phyloP scores from a whole-genome alignment of 2,888 invertebrate species.

The Atethmia centrago region DNA sequence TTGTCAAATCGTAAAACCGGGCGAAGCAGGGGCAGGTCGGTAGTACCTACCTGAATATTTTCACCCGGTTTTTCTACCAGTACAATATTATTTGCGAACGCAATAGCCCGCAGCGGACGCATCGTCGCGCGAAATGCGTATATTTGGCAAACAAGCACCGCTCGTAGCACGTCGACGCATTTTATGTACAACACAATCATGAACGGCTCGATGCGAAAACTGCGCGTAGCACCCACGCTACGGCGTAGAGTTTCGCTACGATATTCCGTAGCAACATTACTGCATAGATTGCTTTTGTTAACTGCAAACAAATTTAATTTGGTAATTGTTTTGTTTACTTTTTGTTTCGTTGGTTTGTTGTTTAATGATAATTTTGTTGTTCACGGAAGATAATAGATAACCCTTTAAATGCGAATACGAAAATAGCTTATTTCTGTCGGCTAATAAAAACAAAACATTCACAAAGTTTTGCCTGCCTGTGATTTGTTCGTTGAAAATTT shows the following conservation, averaged over 20 bases:
- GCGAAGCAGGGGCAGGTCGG: background rate
- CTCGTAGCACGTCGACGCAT: constrained; percentile 18
- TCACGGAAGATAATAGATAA: background rate
- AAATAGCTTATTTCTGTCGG: background rate
- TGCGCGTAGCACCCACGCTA: constrained; percentile 37
- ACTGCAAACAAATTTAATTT: constrained; percentile 28
- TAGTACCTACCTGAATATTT: constrained; percentile 17
- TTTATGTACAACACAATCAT: constrained; percentile 37
- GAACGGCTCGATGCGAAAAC: constrained; percentile 10
- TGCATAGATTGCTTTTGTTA: constrained; percentile 19
- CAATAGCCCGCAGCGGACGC: constrained; percentile 34
- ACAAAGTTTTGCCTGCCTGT: background rate
- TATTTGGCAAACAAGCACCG: constrained; percentile 33
- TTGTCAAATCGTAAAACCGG: too few relatives aligned
- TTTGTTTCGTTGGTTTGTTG: constrained; percentile 13
- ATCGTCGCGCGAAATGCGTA: constrained; percentile 31
- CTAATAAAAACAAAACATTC: background rate
- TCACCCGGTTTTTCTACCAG: constrained; percentile 8
- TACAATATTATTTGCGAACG: constrained; percentile 30
- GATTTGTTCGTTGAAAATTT: background rate
- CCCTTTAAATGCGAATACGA: background rate
- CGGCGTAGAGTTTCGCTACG: constrained; percentile 46
- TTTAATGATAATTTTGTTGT: constrained; percentile 10
- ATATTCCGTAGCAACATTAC: constrained; percentile 36
- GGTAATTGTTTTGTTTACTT: constrained; percentile 23